phyloP scores from a whole-genome alignment of 2,797 vertebrate genomes.

The Novumbra hubbsi region DNA sequence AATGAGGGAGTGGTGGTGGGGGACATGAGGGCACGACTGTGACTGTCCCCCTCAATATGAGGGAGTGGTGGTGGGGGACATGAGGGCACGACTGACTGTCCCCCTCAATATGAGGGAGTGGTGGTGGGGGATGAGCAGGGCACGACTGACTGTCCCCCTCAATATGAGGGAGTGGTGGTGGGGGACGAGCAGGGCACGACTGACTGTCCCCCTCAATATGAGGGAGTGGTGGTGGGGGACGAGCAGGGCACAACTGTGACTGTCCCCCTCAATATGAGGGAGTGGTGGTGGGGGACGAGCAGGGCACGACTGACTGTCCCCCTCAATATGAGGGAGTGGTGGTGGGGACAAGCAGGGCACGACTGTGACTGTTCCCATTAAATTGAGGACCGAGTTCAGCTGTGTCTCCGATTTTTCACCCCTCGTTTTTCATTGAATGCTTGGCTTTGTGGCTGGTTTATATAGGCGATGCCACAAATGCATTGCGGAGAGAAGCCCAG shows the following conservation, averaged over 20 bases:
- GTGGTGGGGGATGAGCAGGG: conserved; percentile 2
- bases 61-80: no score
- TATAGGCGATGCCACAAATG: conserved; percentile 32
- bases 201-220: conserved; percentile 15
- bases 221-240: no score
- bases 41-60: conserved; percentile 15
- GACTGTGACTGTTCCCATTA: conserved; percentile 8
- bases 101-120: conserved; percentile 26
- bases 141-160: conserved; percentile 6
- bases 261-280: no score
- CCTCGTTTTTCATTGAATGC: conserved; percentile 25
- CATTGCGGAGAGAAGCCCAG: conserved; percentile 4
- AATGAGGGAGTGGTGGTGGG: conserved; percentile 1
- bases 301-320: no score
- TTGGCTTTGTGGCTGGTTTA: conserved; percentile 34
- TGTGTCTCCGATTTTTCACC: conserved; percentile 1
- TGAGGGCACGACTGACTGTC: no score
- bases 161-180: conserved; percentile 14
- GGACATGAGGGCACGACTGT: conserved; percentile 3
- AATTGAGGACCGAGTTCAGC: background rate
- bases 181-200: background rate
- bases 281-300: no score
- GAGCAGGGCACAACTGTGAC: no score
- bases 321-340: conserved; percentile 23
- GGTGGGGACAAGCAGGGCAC: background rate